Conservation (phyloP, 2,888 invertebrate species). For the Julus scandinavius region DNA sequence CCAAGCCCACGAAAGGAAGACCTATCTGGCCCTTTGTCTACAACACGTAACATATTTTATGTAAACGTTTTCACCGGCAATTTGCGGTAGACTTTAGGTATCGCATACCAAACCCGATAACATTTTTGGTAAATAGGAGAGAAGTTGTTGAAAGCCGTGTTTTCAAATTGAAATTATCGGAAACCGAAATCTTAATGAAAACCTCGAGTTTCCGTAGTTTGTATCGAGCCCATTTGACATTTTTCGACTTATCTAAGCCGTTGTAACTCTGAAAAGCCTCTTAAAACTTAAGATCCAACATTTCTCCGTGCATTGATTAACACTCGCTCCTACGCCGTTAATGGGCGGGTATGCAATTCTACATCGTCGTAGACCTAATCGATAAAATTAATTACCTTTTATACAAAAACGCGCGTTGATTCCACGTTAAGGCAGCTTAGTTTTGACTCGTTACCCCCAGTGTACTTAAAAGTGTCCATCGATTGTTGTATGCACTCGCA, state of each 20-base stretch:
- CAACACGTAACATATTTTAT: too few relatives aligned
- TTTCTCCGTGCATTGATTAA: not conserved
- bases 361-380: not conserved
- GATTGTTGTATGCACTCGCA: constrained; percentile 6
- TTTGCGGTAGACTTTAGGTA: too few relatives aligned
- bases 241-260: not conserved
- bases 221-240: not conserved
- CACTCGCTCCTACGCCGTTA: not conserved
- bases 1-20: too few relatives aligned
- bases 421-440: constrained; percentile 19
- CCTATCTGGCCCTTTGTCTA: too few relatives aligned
- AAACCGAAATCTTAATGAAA: not conserved
- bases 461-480: constrained; percentile 25
- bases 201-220: not conserved
- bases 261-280: constrained; percentile 12
- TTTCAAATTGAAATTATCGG: not conserved
- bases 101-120: too few relatives aligned
- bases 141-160: too few relatives aligned
- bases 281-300: not conserved
- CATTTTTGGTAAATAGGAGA: too few relatives aligned
- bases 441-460: constrained; percentile 5
- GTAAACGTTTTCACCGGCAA: too few relatives aligned
- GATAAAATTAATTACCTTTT: constrained; percentile 21
- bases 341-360: not conserved
- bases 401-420: constrained; percentile 27